Evolutionary conservation across 2,797 vertebrate genomes (phyloP).

Genomic region (Falco biarmicus): DNA sequence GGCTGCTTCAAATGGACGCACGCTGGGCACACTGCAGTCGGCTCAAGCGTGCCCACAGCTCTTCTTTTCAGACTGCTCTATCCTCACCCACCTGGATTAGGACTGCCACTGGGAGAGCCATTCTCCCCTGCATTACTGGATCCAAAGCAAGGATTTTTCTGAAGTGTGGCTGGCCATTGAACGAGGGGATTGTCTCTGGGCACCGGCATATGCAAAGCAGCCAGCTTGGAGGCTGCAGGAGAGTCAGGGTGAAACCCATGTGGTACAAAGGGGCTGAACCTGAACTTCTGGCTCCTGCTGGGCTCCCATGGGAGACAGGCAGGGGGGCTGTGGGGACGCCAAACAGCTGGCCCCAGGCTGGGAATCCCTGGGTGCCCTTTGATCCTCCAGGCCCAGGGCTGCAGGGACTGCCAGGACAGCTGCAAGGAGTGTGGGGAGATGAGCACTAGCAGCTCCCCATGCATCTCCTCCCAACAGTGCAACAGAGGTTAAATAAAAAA

Average conservation of each 20-base stretch:
- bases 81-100: neutral
- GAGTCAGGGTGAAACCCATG: neutral
- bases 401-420: neutral
- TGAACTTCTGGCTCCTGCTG: neutral
- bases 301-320: neutral
- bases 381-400: neutral
- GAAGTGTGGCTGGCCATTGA: neutral
- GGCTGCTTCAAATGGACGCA: neutral
- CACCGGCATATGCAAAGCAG: neutral
- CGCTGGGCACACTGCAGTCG: neutral
- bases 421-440: neutral
- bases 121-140: neutral
- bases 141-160: neutral
- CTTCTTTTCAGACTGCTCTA: neutral
- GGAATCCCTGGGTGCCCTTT: neutral
- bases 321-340: neutral
- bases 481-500: conserved; percentile 19
- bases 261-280: neutral
- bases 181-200: neutral
- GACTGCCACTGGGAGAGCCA: neutral
- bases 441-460: neutral
- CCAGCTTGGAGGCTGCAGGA: neutral
- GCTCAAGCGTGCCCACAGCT: neutral
- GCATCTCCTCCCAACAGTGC: neutral
- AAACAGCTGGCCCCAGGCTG: neutral